Percentiles rank a stretch among this genome's conserved stretches.
Evolutionary conservation across 2,113 vertebrate species (phyloP).

Genomic region (Sylvicapra grimmia): DNA sequence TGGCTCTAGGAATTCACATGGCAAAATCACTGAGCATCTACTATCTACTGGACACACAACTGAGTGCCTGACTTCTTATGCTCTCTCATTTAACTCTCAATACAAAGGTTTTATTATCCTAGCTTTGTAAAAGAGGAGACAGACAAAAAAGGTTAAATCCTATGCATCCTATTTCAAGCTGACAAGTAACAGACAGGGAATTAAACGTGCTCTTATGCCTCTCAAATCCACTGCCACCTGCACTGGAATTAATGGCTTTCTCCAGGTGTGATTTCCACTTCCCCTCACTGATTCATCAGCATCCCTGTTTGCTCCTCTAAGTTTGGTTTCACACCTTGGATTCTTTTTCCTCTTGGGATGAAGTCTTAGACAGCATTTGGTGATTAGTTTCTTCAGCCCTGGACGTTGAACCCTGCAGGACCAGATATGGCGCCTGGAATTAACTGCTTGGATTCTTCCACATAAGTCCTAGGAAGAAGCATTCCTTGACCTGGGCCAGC

Average conservation of each 20-base stretch:
- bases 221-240: background rate
- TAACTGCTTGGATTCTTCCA: background rate
- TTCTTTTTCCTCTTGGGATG: background rate
- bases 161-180: background rate
- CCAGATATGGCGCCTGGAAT: background rate
- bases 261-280: background rate
- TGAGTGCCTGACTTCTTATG: background rate
- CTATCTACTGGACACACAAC: fast-evolving
- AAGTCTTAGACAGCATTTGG: background rate
- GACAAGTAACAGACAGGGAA: background rate
- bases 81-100: background rate
- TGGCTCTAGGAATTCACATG: background rate
- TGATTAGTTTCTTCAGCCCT: background rate
- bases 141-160: background rate
- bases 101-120: background rate
- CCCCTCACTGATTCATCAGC: background rate
- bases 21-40: background rate
- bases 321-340: background rate
- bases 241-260: background rate
- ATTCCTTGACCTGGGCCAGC: background rate
- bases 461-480: background rate
- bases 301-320: no score
- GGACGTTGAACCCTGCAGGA: background rate
- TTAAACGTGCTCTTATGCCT: background rate
- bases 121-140: background rate